Conservation (phyloP, 2,888 invertebrate species). For the Eupelmus urozonus region DNA sequence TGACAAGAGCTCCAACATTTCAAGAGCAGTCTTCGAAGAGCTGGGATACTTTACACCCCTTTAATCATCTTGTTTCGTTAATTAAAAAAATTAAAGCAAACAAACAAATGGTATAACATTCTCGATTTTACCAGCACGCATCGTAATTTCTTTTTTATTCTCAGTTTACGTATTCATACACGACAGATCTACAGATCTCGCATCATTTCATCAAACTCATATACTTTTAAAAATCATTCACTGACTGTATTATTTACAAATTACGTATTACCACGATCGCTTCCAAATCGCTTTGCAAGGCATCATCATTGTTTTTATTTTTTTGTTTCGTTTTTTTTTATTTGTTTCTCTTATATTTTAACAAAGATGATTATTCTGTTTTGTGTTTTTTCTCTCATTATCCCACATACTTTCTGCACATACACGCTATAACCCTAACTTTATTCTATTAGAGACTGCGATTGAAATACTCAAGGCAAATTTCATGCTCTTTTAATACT, state of each 20-base stretch:
- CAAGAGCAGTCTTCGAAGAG: slow-evolving; percentile 59
- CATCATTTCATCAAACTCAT: slow-evolving; percentile 50
- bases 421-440: slow-evolving; percentile 43
- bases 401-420: slow-evolving; percentile 24
- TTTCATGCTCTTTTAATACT: slow-evolving; percentile 52
- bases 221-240: slow-evolving; percentile 59
- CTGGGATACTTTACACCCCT: slow-evolving; percentile 34
- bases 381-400: slow-evolving; percentile 17
- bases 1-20: slow-evolving; percentile 58
- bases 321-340: slow-evolving; percentile 48
- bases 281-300: slow-evolving; percentile 64
- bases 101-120: slow-evolving; percentile 56
- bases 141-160: slow-evolving; percentile 26
- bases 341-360: slow-evolving; percentile 73
- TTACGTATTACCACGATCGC: slow-evolving; percentile 61
- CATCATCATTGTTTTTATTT: slow-evolving; percentile 52
- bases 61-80: slow-evolving; percentile 25
- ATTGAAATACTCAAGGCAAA: slow-evolving; percentile 57
- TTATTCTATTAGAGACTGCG: slow-evolving; percentile 54
- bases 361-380: slow-evolving; percentile 68
- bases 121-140: slow-evolving; percentile 57
- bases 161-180: slow-evolving; percentile 56
- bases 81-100: slow-evolving; percentile 45
- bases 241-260: slow-evolving; percentile 65
- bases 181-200: slow-evolving; percentile 45